Evolutionary conservation across 2,797 vertebrate species (phyloP).

Genomic region (Helarctos malayanus): DNA sequence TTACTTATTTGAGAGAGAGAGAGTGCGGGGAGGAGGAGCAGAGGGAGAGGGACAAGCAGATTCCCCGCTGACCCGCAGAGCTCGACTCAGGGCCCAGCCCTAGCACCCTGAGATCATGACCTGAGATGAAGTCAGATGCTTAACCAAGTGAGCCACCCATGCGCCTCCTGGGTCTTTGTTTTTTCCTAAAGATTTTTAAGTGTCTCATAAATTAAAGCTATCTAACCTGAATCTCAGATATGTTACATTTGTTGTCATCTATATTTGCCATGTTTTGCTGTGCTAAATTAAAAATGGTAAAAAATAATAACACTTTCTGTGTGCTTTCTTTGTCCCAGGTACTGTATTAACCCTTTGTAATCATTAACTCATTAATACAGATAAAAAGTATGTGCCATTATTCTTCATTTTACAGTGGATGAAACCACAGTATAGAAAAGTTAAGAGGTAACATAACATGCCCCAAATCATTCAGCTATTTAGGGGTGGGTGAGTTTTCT

Average conservation of each 20-base stretch:
- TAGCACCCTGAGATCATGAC: background rate
- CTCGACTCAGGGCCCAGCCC: background rate
- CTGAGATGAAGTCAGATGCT: background rate
- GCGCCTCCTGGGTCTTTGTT: background rate
- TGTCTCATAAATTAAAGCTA: conserved; percentile 22
- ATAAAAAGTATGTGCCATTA: background rate
- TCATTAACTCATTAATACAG: conserved; percentile 22
- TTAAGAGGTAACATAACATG: background rate
- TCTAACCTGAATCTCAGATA: background rate
- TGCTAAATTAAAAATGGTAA: background rate
- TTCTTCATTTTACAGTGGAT: background rate
- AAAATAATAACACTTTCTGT: background rate
- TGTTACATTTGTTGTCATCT: background rate
- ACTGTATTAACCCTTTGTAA: background rate
- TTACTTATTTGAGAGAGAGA: background rate
- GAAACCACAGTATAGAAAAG: background rate
- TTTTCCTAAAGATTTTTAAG: background rate
- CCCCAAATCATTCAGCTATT: background rate
- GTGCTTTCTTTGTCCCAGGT: background rate
- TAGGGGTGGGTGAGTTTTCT: background rate
- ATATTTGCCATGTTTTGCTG: background rate
- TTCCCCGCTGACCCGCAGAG: background rate
- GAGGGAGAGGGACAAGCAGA: background rate
- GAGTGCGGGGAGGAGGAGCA: background rate
- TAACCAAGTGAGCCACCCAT: background rate